Evolutionary conservation across 35 echinoderm and acorn worm species (phyloP), one percentile per base, ranked within the genome.

Genomic region (Eucidaris tribuloides): DNA sequence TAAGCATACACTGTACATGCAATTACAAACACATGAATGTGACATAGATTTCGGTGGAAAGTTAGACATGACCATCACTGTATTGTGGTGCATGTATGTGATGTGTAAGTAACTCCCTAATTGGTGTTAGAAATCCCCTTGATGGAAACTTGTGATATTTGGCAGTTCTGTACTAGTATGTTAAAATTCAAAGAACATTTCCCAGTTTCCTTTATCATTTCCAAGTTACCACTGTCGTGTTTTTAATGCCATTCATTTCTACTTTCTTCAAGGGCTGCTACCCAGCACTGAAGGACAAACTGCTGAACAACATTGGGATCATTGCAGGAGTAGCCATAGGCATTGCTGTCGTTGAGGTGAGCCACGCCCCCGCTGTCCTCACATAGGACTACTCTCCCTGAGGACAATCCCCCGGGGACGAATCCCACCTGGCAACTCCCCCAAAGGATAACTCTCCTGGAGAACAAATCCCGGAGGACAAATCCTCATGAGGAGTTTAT

Each of bases 281-380:
- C 20, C 14, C 52, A 18, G 5, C 35, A 55, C 45, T 97, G 60
- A 58, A 87, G 33, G 46, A 88, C 34, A 13, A 57, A 15, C 72
- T 97, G 18, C 54, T 52, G 3, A 46, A 85, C 5, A 97, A 97
- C 39, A 91, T 97, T 52, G 71, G 66, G 40, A 77, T 86, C 27
- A 92, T 97, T 77, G 89, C 84, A 56, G 89, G 79, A 11, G 59
- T 92, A 4, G 89, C 88, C 27, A 89, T 97, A 14, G 85, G 62
- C 20, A 85, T 97, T 80, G 94, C 89, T 76, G 62, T 97, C 25
- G 45, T 97, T 79, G 84, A 97, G 94, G 94, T 97, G 83, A 85
- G 83, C 45, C n/a, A n/a, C n/a, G n/a, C n/a, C n/a, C n/a, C n/a
- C n/a, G n/a, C n/a, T n/a, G n/a, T n/a, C n/a, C n/a, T n/a, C n/a